A percentile compares a stretch with the other conserved stretches of the same genome.
Evolutionary conservation across 2,113 vertebrate genomes (phyloP).

Genomic region (Neopipo cinnamomea): DNA sequence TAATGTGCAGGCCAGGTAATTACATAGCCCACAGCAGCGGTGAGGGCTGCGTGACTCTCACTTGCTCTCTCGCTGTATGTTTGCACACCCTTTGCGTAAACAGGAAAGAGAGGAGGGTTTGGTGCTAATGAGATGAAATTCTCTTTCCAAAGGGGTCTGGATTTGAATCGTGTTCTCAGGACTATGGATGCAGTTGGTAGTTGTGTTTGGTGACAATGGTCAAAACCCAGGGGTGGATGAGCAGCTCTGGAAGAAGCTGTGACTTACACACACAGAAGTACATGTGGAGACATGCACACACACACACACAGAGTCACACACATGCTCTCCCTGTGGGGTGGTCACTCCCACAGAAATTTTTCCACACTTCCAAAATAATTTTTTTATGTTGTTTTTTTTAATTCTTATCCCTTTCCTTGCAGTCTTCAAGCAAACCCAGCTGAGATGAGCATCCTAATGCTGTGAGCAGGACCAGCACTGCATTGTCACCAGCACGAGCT

Average conservation of each 20-base stretch:
- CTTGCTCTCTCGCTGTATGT: background rate
- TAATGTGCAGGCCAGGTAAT: constrained; percentile 50
- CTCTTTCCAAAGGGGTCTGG: background rate
- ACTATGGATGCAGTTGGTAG: background rate
- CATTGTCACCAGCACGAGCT: rapidly evolving
- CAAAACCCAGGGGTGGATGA: background rate
- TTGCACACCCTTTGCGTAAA: constrained; percentile 18
- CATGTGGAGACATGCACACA: background rate
- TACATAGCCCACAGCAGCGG: background rate
- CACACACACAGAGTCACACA: background rate
- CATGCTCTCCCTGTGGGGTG: rapidly evolving
- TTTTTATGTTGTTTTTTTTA: background rate
- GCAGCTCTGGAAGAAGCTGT: background rate
- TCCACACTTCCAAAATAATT: background rate
- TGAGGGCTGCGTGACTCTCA: background rate
- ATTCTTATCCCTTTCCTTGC: background rate
- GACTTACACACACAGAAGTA: rapidly evolving
- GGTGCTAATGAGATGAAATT: constrained; percentile 22
- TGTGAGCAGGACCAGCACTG: background rate
- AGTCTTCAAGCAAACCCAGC: background rate
- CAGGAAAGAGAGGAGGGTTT: constrained; percentile 1
- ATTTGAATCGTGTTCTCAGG: background rate
- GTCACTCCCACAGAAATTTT: background rate
- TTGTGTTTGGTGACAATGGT: background rate
- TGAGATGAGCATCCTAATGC: background rate